Conservation (phyloP, 2,888 invertebrate genomes). For the Chirona hameri region DNA sequence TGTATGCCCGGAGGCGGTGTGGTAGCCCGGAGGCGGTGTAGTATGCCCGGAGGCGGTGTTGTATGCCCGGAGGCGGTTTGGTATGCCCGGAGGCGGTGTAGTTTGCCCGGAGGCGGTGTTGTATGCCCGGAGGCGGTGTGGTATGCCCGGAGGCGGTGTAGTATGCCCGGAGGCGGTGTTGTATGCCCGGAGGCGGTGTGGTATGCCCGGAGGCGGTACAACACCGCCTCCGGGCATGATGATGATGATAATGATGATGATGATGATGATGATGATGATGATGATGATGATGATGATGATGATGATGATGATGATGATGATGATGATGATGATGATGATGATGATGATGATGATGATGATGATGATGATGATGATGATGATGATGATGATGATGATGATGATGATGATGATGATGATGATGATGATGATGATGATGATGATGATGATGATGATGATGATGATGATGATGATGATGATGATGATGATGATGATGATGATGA, state of each 20-base stretch:
- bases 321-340: conserved; percentile 22
- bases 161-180: too few relatives aligned
- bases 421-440: conserved; percentile 22
- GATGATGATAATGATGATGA: conserved; percentile 1
- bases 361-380: conserved; percentile 22
- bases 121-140: too few relatives aligned
- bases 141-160: too few relatives aligned
- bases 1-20: too few relatives aligned
- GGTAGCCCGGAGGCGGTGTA: too few relatives aligned
- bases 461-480: conserved; percentile 22
- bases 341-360: conserved; percentile 22
- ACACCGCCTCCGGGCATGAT: too few relatives aligned
- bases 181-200: too few relatives aligned
- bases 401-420: conserved; percentile 11
- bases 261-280: conserved; percentile 22
- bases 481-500: conserved; percentile 9
- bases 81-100: too few relatives aligned
- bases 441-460: conserved; percentile 22
- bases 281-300: conserved; percentile 1
- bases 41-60: too few relatives aligned
- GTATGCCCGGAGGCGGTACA: too few relatives aligned
- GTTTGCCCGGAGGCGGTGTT: too few relatives aligned
- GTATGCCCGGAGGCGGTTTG: too few relatives aligned
- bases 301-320: conserved; percentile 22
- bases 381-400: conserved; percentile 22